Conservation (phyloP, 2,888 invertebrate species). For the Harpagoxenus sublaevis region DNA sequence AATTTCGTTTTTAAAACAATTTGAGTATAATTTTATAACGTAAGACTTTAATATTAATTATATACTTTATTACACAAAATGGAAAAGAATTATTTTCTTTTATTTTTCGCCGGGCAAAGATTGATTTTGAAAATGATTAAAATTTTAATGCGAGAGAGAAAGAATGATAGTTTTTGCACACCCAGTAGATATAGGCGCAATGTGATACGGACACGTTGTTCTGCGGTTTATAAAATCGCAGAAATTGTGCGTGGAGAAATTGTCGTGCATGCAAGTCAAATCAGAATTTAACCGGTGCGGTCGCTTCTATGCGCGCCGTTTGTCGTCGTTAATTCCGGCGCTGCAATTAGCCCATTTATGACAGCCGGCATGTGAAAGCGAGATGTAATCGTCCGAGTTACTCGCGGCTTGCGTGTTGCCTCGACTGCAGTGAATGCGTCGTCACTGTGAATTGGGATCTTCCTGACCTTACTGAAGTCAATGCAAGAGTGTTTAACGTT, state of each 20-base stretch:
- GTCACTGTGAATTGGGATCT: conserved; percentile 48
- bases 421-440: conserved; percentile 34
- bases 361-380: conserved; percentile 39
- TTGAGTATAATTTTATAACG: no score
- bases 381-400: conserved; percentile 39
- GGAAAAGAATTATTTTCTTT: not conserved
- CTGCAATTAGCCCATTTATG: conserved; percentile 47
- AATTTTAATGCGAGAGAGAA: not conserved
- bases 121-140: not conserved
- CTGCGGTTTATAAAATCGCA: conserved; percentile 38
- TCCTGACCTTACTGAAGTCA: conserved; percentile 49
- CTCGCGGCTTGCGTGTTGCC: conserved; percentile 13
- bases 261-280: conserved; percentile 42
- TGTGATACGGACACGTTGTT: conserved; percentile 22
- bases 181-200: conserved; percentile 8
- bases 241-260: conserved; percentile 15
- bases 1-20: no score
- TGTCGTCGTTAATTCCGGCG: conserved; percentile 48
- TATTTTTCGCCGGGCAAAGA: not conserved
- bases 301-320: conserved; percentile 35
- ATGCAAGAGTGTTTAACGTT: conserved; percentile 38
- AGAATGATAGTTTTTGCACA: not conserved
- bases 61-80: not conserved
- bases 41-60: not conserved
- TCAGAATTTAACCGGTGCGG: conserved; percentile 42